Evolutionary conservation across 2,797 vertebrate species (phyloP), one percentile per base, ranked within the genome.

Genomic region (Amblyopsis hoosieri): DNA sequence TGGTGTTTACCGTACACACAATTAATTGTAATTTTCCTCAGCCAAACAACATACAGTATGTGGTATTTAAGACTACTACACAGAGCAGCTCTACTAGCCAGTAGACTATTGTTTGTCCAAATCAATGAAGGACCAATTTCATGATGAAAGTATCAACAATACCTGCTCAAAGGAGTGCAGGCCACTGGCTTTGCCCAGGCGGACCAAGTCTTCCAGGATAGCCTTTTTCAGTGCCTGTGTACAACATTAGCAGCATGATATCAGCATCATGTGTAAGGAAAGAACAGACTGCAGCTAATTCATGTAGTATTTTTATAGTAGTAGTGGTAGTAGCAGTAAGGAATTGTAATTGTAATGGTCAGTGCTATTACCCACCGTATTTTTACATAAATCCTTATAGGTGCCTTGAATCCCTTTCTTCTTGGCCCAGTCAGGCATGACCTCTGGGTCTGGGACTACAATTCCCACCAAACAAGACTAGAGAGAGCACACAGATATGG

Each of bases 81-180:
- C 37, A 42, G 37, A 42, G 37, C 37, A 42, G 8, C 2, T 9
- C 37, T 42, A 42, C 37, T 42, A 42, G 8, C 37, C 8, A 42
- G 9, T 42, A 42, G 37, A 42, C 37, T 42, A 42, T 42, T 42
- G 37, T 42, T 42, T 42, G 37, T 42, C 7, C 37, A 7, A 42
- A 8, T 42, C 7, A 42, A 42, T 9, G 8, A 29, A 29, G 23
- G 7, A 42, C 37, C 37, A 42, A 42, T 52, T 19, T 19, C 15
- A 15, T 51, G 14, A 7, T 51, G 14, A 15, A 17, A 33, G 1
- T 50, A 42, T 37, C n/a, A 37, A 17, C 12, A 59, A 4, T 89
- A 99, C 97, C 95, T 99, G 97, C 83, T 99, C 97, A 72, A 99
- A 99, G 33, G 97, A 98, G 82, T 97, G 93, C 62, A 99, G 96